These are phyloP conservation scores for Scotopteryx bipunctaria DNA, from an alignment of 2,888 invertebrate species.

Conservation along the genomic window DNA sequence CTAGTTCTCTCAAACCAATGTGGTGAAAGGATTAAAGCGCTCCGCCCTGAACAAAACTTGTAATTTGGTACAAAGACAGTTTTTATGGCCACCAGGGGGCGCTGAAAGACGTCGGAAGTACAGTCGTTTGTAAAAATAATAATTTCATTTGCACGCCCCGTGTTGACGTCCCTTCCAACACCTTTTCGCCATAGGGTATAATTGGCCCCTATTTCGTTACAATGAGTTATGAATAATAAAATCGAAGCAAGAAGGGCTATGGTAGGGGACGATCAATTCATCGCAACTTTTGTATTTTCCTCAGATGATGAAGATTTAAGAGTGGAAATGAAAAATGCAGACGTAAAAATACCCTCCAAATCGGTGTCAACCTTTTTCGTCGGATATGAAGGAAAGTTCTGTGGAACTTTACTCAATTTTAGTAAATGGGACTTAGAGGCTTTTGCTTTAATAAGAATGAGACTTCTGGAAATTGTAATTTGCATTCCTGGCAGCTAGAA, in stretches of 20 bases:
- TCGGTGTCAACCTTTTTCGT: conserved; percentile 40
- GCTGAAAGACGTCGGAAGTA: background rate
- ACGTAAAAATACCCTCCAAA: conserved; percentile 41
- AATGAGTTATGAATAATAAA: conserved; percentile 77
- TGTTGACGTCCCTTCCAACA: conserved; percentile 66
- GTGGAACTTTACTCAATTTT: conserved; percentile 36
- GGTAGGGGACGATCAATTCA: conserved; percentile 51
- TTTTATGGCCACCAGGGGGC: background rate
- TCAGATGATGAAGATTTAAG: conserved; percentile 46
- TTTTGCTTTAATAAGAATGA: conserved; percentile 12
- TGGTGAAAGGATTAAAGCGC: too few species aligned
- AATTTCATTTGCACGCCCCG: conserved; percentile 56
- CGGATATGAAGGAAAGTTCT: conserved; percentile 37
- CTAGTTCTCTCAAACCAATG: too few species aligned
- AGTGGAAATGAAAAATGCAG: conserved; percentile 40
- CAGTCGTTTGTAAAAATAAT: background rate
- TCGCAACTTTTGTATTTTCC: conserved; percentile 49
- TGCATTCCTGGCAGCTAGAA: background rate
- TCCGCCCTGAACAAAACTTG: background rate
- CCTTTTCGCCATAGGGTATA: conserved; percentile 54
- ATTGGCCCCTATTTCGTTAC: conserved; percentile 64
- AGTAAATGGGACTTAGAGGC: conserved; percentile 31
- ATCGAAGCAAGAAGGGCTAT: conserved; percentile 47
- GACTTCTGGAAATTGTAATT: conserved; percentile 5
- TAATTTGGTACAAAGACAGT: background rate